phyloP scores from a whole-genome alignment of 2,888 invertebrate species.

The Sarcophaga subvicina region DNA sequence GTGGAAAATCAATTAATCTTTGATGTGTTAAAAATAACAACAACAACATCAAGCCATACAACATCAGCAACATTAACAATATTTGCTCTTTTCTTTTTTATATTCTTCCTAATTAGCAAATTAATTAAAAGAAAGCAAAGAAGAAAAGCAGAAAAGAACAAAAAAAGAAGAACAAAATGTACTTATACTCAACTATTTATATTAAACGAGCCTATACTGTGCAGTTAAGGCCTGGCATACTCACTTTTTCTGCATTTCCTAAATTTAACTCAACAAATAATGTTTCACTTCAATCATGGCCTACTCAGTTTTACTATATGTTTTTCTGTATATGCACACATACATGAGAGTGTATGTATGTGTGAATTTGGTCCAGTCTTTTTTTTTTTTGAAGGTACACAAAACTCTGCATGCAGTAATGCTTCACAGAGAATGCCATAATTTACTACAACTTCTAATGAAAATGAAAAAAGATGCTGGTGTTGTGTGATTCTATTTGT shows the following conservation, averaged over 20 bases:
- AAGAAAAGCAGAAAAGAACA: not conserved
- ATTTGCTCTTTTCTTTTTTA: too few species aligned
- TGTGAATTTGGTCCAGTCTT: slow-evolving; percentile 2
- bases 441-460: slow-evolving; percentile 33
- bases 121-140: not conserved
- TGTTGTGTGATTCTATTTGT: slow-evolving; percentile 46
- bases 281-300: too few species aligned
- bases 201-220: too few species aligned
- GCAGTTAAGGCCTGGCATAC: too few species aligned
- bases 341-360: slow-evolving; percentile 8
- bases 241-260: too few species aligned
- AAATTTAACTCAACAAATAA: too few species aligned
- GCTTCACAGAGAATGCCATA: slow-evolving; percentile 42
- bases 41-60: slow-evolving; percentile 2
- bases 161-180: too few species aligned
- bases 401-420: slow-evolving; percentile 40
- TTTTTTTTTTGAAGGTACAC: slow-evolving; percentile 22
- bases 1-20: slow-evolving; percentile 65
- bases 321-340: not conserved
- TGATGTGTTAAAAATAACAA: slow-evolving; percentile 33
- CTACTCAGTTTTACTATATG: too few species aligned
- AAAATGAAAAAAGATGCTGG: not conserved
- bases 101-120: not conserved
- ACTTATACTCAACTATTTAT: too few species aligned
- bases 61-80: not conserved